Percentiles rank a stretch among this genome's conserved stretches.
Evolutionary conservation across 2,113 vertebrate genomes (phyloP).

Genomic region (Xenus cinereus): DNA sequence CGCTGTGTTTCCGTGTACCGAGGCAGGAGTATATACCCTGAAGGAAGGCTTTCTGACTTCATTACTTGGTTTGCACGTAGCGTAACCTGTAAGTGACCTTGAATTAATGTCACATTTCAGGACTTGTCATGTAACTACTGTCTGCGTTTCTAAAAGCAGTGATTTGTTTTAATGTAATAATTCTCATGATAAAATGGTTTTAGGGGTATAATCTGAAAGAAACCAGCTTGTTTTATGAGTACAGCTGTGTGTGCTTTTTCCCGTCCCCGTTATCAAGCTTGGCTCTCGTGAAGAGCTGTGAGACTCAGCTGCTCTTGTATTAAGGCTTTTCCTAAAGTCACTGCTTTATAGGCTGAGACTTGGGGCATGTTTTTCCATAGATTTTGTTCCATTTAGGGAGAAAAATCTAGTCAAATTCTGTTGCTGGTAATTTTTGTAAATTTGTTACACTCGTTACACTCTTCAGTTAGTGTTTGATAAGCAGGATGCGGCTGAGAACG

Average conservation of each 20-base stretch:
- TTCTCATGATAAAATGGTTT: not conserved
- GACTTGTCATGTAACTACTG: not conserved
- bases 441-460: not conserved
- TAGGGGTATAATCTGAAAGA: not conserved
- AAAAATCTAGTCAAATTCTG: not conserved
- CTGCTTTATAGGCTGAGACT: not conserved
- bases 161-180: not conserved
- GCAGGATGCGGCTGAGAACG: not conserved
- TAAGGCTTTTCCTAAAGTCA: not conserved
- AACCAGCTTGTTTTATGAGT: not conserved
- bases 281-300: not conserved
- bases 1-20: not conserved
- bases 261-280: not conserved
- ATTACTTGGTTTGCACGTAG: not conserved
- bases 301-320: not conserved
- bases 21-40: not conserved
- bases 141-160: not conserved
- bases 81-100: not conserved
- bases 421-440: not conserved
- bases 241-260: not conserved
- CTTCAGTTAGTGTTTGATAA: not conserved
- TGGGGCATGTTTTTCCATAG: not conserved
- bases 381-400: not conserved
- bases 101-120: not conserved
- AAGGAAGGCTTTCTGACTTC: not conserved